Conservation (phyloP, 2,888 invertebrate genomes). For the Schizotus pectinicornis region DNA sequence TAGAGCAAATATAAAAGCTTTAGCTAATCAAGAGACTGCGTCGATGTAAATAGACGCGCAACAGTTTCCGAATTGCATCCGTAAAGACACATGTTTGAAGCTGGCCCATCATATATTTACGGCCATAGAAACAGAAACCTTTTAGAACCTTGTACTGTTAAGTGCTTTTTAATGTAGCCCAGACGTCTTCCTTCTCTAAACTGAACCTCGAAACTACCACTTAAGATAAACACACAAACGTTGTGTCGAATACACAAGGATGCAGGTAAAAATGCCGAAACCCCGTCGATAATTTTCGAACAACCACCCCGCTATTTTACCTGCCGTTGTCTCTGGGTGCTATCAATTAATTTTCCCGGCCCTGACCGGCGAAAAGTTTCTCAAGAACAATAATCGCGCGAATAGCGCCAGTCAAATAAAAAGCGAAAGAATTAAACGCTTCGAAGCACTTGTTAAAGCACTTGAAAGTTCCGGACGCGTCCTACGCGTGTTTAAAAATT, state of each 20-base stretch:
- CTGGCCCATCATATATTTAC: constrained; percentile 48
- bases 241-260: constrained; percentile 16
- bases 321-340: background rate
- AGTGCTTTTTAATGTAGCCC: constrained; percentile 54
- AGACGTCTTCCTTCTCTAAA: constrained; percentile 46
- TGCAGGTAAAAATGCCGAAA: constrained; percentile 28
- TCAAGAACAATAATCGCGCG: constrained; percentile 15
- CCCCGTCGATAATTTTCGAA: constrained; percentile 12
- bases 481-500: constrained; percentile 14
- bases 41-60: constrained; percentile 34
- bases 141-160: constrained; percentile 51
- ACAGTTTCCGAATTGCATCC: constrained; percentile 36
- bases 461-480: constrained; percentile 16
- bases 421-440: constrained; percentile 16
- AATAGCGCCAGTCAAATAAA: constrained; percentile 14
- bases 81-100: constrained; percentile 40
- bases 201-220: constrained; percentile 39
- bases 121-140: constrained; percentile 49
- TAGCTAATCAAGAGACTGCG: constrained; percentile 35
- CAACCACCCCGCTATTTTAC: constrained; percentile 14
- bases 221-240: constrained; percentile 41
- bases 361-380: constrained; percentile 2
- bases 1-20: constrained; percentile 42
- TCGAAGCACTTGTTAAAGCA: constrained; percentile 13
- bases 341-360: background rate